A percentile compares a stretch with the other conserved stretches of the same genome.
Conservation (phyloP, 2,888 invertebrate genomes). For the Coenonympha glycerion region DNA sequence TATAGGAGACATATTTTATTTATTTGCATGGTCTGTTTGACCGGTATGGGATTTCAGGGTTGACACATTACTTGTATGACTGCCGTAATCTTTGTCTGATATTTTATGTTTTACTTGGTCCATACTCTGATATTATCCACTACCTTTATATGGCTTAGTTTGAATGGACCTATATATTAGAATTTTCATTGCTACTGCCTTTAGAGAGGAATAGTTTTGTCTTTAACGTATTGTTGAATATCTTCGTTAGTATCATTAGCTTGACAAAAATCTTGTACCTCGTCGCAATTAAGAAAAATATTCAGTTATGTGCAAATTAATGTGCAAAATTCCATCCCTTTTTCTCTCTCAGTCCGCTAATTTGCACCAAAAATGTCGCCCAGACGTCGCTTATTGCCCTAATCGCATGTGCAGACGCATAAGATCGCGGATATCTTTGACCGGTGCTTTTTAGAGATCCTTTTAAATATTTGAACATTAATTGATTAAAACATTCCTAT, state of each 20-base stretch:
- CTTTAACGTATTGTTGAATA: no score
- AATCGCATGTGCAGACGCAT: slow-evolving; percentile 52
- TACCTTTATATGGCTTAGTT: no score
- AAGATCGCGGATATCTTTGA: slow-evolving; percentile 50
- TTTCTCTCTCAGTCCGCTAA: slow-evolving; percentile 23
- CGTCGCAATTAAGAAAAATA: slow-evolving; percentile 13
- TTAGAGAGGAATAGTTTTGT: no score
- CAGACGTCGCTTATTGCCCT: slow-evolving; percentile 32
- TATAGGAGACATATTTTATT: neutral
- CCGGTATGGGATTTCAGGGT: neutral
- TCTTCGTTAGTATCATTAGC: no score
- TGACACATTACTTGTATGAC: no score
- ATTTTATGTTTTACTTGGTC: no score
- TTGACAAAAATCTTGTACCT: neutral
- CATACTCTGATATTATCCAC: no score
- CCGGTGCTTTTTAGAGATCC: slow-evolving; percentile 30
- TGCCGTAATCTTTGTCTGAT: no score
- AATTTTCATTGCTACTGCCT: no score
- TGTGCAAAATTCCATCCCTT: slow-evolving; percentile 24
- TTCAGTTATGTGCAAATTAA: slow-evolving; percentile 22
- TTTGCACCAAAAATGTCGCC: slow-evolving; percentile 35
- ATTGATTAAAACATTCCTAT: no score
- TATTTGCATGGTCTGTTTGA: neutral
- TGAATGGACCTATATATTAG: no score
- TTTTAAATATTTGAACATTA: no score